Base-by-base conservation (phyloP, 2,888 invertebrate genomes). In the Brachyptera putata region DNA sequence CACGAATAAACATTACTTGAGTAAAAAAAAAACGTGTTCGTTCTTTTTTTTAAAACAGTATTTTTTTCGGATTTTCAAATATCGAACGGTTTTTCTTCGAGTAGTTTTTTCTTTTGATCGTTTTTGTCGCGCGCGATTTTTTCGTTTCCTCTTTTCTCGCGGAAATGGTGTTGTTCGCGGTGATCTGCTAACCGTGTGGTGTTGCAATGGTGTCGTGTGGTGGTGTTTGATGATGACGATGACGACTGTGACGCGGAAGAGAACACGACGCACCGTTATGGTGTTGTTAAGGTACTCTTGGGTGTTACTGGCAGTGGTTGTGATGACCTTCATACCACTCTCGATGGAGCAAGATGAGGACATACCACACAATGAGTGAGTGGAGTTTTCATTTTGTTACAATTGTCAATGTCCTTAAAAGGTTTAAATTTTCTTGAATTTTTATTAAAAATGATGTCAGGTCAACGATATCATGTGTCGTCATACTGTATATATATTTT, bases 331-430 rank as follows among this genome's bases (percentile, higher is more conserved):
- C 43, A 63, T 70, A 66, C 74, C 76, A 55, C 75, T 73, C 65
- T 77, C 77, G 68, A 74, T 83, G 69, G 90, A 90, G 77, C 90
- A 91, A 77, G 89, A 90, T 72, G 91, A 91, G 80, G 91, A 91
- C 75, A 91, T 91, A 73, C 91, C 91, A 63, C 91, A 91, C 76
- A 89, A 89, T 78, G 91, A 91, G 91, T 91, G 81, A 89, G 91
- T n/a, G n/a, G n/a, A n/a, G n/a, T n/a, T n/a, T n/a, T n/a, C n/a
- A n/a, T n/a, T n/a, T n/a, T n/a, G n/a, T n/a, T n/a, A n/a, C n/a
- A n/a, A n/a, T n/a, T n/a, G n/a, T n/a, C n/a, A n/a, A n/a, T n/a
- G n/a, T n/a, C n/a, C n/a, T n/a, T n/a, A n/a, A n/a, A n/a, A n/a
- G n/a, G n/a, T n/a, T n/a, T n/a, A n/a, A n/a, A n/a, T n/a, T n/a